phyloP scores from a whole-genome alignment of 2,888 invertebrate genomes.

The Drosophila multiciliata region DNA sequence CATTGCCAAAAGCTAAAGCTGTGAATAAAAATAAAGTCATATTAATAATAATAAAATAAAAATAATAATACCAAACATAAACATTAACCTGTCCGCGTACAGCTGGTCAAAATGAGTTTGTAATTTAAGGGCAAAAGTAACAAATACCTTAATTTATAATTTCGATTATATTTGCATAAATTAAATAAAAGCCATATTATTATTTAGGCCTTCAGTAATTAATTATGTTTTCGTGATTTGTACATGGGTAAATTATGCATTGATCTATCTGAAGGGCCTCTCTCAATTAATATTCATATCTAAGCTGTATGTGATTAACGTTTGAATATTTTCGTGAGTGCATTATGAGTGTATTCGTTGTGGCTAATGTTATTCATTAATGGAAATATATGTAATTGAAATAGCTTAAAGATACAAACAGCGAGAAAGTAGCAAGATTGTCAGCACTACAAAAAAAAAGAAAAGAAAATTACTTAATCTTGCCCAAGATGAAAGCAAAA shows the following conservation, averaged over 20 bases:
- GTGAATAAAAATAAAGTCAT: no score
- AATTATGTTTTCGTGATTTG: no score
- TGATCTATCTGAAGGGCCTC: background rate
- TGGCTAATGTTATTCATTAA: background rate
- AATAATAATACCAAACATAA: background rate
- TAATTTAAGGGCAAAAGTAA: background rate
- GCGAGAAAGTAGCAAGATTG: constrained; percentile 5
- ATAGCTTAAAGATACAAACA: background rate
- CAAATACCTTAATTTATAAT: constrained; percentile 8
- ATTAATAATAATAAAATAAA: background rate
- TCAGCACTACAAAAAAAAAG: background rate
- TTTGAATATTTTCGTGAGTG: background rate
- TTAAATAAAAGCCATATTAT: background rate
- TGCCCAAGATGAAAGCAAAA: background rate
- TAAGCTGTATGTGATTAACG: background rate
- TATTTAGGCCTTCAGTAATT: background rate
- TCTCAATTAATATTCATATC: background rate
- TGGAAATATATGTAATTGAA: background rate
- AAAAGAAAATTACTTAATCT: constrained; percentile 5
- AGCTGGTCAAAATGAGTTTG: background rate
- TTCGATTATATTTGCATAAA: constrained; percentile 7
- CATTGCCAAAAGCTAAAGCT: no score
- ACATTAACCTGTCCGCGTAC: background rate
- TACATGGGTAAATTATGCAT: constrained; percentile 1
- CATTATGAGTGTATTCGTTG: constrained; percentile 1